A percentile compares a stretch with the other conserved stretches of the same genome.
Evolutionary conservation across 1,140 invertebrate species (phyloP).

Genomic region (Brachionus plicatilis): DNA sequence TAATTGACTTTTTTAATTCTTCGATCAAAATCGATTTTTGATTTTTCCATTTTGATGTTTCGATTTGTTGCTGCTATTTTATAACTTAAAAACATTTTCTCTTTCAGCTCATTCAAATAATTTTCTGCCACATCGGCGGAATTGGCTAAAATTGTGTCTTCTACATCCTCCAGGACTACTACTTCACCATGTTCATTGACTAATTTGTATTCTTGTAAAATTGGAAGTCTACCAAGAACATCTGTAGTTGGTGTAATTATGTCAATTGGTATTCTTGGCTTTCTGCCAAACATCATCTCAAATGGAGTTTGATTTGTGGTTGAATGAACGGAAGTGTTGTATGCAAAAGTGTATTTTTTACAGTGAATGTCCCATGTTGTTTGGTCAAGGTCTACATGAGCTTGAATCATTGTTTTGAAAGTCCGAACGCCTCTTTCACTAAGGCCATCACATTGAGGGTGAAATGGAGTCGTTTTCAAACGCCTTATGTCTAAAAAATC

Average conservation of each 20-base stretch:
- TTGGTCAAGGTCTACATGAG: not conserved
- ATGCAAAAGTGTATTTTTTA: too few species aligned
- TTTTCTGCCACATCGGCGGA: not conserved
- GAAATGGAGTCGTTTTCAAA: slow-evolving; percentile 45
- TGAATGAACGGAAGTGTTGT: too few species aligned
- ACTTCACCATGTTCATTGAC: not conserved
- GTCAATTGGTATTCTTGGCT: not conserved
- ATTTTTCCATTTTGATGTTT: too few species aligned
- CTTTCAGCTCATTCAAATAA: not conserved
- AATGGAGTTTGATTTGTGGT: too few species aligned
- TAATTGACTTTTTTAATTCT: too few species aligned
- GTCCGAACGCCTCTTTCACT: slow-evolving; percentile 47
- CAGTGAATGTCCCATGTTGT: not conserved
- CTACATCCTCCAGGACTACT: not conserved
- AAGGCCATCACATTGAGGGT: slow-evolving; percentile 47
- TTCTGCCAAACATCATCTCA: not conserved
- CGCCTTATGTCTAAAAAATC: not conserved
- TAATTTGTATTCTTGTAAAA: not conserved
- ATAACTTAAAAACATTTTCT: too few species aligned
- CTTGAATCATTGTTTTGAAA: slow-evolving; percentile 21
- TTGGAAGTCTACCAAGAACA: not conserved
- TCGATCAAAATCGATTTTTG: too few species aligned
- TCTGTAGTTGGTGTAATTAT: not conserved
- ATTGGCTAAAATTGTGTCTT: not conserved
- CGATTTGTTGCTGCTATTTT: too few species aligned